These are phyloP conservation scores for Nipponia nippon DNA, from an alignment of 2,113 vertebrate genomes.

Conservation along the genomic window DNA sequence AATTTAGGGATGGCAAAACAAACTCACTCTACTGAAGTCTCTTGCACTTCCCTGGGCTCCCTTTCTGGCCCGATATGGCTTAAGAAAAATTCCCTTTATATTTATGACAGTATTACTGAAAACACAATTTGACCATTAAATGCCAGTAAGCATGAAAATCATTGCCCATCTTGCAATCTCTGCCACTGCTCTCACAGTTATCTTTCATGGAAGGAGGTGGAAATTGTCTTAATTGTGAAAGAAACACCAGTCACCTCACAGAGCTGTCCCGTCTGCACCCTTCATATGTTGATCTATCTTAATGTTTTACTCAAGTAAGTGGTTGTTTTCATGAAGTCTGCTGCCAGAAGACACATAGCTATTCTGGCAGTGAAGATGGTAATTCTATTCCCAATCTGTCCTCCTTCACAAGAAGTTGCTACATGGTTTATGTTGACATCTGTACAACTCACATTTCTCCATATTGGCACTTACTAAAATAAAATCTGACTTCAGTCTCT, in stretches of 20 bases:
- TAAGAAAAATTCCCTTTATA: not conserved
- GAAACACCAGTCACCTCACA: not conserved
- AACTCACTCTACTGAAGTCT: not conserved
- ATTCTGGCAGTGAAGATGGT: not conserved
- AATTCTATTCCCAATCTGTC: not conserved
- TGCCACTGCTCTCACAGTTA: not conserved
- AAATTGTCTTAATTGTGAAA: not conserved
- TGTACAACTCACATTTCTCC: not conserved
- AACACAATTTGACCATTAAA: not conserved
- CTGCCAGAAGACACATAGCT: not conserved
- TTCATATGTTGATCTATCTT: not conserved
- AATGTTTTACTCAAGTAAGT: not conserved
- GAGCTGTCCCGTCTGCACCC: not conserved
- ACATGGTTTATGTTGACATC: not conserved
- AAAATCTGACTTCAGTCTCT: not conserved
- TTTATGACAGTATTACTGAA: not conserved
- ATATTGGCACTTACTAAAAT: not conserved
- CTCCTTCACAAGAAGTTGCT: not conserved
- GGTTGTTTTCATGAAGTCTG: not conserved
- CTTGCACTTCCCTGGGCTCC: not conserved
- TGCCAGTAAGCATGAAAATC: not conserved
- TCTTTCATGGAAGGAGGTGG: not conserved
- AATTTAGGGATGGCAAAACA: not conserved
- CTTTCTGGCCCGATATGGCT: not conserved
- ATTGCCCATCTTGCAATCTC: not conserved